Percentiles rank a stretch among this genome's conserved stretches.
These are phyloP conservation scores for Ruditapes philippinarum DNA, from an alignment of 1,140 invertebrate genomes.

Conservation along the genomic window DNA sequence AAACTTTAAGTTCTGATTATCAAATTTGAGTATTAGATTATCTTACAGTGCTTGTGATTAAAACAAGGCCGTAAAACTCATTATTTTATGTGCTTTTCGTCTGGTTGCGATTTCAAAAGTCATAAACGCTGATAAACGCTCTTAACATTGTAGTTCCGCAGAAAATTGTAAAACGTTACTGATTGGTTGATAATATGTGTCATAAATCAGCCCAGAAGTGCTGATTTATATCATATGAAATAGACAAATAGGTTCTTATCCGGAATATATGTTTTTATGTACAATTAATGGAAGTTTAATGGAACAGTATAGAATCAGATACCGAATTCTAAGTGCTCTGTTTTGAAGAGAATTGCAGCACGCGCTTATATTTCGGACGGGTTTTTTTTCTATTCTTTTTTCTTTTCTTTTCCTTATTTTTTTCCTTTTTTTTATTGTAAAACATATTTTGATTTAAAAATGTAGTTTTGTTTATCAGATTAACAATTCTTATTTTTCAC, in stretches of 20 bases:
- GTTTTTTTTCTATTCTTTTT: too few species aligned
- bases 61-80: slow-evolving; percentile 49
- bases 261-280: slow-evolving; percentile 48
- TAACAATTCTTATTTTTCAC: too few species aligned
- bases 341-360: background rate
- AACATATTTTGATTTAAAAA: too few species aligned
- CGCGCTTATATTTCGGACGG: too few species aligned
- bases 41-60: slow-evolving; percentile 39
- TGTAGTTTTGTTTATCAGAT: too few species aligned
- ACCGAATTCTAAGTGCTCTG: background rate
- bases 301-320: slow-evolving; percentile 42
- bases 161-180: slow-evolving; percentile 55
- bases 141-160: slow-evolving; percentile 53
- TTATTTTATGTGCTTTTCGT: slow-evolving; percentile 60
- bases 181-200: slow-evolving; percentile 57
- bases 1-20: slow-evolving; percentile 14
- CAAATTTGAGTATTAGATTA: slow-evolving; percentile 48
- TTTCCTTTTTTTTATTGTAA: too few species aligned
- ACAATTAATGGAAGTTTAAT: slow-evolving; percentile 42
- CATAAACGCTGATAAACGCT: slow-evolving; percentile 46
- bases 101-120: slow-evolving; percentile 51
- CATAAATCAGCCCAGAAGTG: slow-evolving; percentile 51
- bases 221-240: slow-evolving; percentile 60
- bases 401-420: too few species aligned
- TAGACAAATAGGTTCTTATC: slow-evolving; percentile 63